phyloP scores from a whole-genome alignment of 1,140 invertebrate genomes.

The Popillia japonica region DNA sequence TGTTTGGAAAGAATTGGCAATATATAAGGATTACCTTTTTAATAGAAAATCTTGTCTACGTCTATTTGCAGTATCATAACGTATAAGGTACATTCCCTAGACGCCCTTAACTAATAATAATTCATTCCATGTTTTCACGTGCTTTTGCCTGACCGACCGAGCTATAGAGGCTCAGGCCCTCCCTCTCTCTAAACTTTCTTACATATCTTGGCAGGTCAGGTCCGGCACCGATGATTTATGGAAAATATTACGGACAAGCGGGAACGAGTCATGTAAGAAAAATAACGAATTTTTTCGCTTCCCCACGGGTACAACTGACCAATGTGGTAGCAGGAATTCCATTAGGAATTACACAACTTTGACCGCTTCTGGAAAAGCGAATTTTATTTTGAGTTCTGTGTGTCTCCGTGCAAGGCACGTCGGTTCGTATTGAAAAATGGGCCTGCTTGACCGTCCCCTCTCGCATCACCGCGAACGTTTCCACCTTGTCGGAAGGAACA shows the following conservation, averaged over 20 bases:
- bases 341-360: slow-evolving; percentile 49
- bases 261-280: slow-evolving; percentile 45
- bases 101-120: slow-evolving; percentile 50
- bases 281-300: slow-evolving; percentile 50
- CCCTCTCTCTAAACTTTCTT: slow-evolving; percentile 46
- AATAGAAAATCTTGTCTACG: slow-evolving; percentile 30
- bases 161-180: not conserved
- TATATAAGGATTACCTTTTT: slow-evolving; percentile 15
- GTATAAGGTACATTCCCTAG: slow-evolving; percentile 42
- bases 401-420: slow-evolving; percentile 35
- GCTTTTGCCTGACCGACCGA: slow-evolving; percentile 42
- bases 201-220: slow-evolving; percentile 52
- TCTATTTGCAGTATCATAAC: slow-evolving; percentile 43
- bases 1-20: not conserved
- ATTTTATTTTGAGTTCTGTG: slow-evolving; percentile 47
- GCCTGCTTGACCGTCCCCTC: slow-evolving; percentile 13
- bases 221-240: slow-evolving; percentile 57
- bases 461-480: not conserved
- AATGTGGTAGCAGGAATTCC: slow-evolving; percentile 46
- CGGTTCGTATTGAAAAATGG: slow-evolving; percentile 21
- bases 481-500: slow-evolving; percentile 33
- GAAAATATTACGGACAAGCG: slow-evolving; percentile 53
- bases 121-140: slow-evolving; percentile 52
- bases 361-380: slow-evolving; percentile 48
- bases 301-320: slow-evolving; percentile 45